phyloP scores from a whole-genome alignment of 1,140 invertebrate species.

The Dendrolimus kikuchii region DNA sequence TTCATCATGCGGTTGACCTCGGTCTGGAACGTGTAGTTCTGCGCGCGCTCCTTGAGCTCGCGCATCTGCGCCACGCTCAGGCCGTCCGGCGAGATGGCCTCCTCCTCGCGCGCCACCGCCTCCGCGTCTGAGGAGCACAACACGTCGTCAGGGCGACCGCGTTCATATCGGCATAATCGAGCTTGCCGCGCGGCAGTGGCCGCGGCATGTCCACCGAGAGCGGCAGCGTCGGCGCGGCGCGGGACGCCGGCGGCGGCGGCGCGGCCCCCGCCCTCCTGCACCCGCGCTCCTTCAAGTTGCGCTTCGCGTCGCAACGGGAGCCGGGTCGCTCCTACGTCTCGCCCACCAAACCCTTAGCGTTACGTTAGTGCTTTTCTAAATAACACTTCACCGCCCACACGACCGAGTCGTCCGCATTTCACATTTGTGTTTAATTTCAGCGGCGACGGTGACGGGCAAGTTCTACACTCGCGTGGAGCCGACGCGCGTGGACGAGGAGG shows the following conservation, averaged over 20 bases:
- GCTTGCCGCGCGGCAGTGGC: neutral
- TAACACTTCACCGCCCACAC: neutral
- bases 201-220: constrained; percentile 1
- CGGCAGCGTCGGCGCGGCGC: constrained; percentile 6
- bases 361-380: constrained; percentile 31
- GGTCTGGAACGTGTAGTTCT: constrained; percentile 96
- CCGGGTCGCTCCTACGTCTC: constrained; percentile 49
- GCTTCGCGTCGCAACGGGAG: constrained; percentile 44
- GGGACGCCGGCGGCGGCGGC: neutral
- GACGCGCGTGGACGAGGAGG: constrained; percentile 3
- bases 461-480: constrained; percentile 8
- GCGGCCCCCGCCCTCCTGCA: constrained; percentile 14
- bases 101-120: constrained; percentile 90
- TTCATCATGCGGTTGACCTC: constrained; percentile 99
- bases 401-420: neutral
- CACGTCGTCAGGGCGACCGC: too few relatives aligned
- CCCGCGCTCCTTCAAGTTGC: constrained; percentile 45
- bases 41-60: constrained; percentile 91
- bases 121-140: constrained; percentile 80
- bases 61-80: constrained; percentile 95
- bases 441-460: constrained; percentile 18
- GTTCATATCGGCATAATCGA: neutral
- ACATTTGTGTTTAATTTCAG: constrained; percentile 5
- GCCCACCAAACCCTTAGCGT: constrained; percentile 32
- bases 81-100: constrained; percentile 97